Evolutionary conservation across 2,797 vertebrate species (phyloP), one percentile per base, ranked within the genome.

Genomic region (Delichon dasypus): DNA sequence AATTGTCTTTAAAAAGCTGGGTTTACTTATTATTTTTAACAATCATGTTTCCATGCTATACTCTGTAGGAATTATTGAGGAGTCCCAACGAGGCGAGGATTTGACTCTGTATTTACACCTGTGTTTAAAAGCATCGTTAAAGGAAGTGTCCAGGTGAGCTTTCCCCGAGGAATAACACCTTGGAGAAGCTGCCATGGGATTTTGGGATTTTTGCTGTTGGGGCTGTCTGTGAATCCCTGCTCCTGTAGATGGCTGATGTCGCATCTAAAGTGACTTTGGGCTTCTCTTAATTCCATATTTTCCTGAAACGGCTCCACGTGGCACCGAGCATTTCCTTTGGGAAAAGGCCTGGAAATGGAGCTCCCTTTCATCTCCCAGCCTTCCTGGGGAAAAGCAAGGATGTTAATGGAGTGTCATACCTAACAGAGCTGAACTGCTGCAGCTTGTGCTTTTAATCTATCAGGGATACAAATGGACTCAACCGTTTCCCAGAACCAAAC

Each of bases 281-380:
- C 10, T 60, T 61, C 29, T 44, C 76, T 72, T 44, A 25, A 62
- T 88, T 61, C 85, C 57, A 7, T 29, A 9, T 85, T 64, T 78
- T 75, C 9, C 0, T 51, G 53, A 10, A 68, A 20, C 12, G 51
- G 55, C 70, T 89, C 68, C 92, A 50, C 10, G 1, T 83, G 85
- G 93, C 72, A 13, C 45, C 48, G 84, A 76, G 11, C 74, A 70
- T 54, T 75, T 17, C 60, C 77, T 89, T 77, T 44, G 42, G 25
- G 85, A 78, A 65, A 36, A 60, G 72, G 70, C 32, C 85, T 96
- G 94, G 85, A 45, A 81, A 13, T 10, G n/a, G 45, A 88, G 91
- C 42, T 55, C 30, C 64, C 83, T 95, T 96, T 93, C 89, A 78
- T 94, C 89, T 91, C 61, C 42, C 72, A n/a, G 34, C 12, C 34